A percentile compares a stretch with the other conserved stretches of the same genome.
Conservation (phyloP, 2,888 invertebrate species). For the Orthosia gracilis region DNA sequence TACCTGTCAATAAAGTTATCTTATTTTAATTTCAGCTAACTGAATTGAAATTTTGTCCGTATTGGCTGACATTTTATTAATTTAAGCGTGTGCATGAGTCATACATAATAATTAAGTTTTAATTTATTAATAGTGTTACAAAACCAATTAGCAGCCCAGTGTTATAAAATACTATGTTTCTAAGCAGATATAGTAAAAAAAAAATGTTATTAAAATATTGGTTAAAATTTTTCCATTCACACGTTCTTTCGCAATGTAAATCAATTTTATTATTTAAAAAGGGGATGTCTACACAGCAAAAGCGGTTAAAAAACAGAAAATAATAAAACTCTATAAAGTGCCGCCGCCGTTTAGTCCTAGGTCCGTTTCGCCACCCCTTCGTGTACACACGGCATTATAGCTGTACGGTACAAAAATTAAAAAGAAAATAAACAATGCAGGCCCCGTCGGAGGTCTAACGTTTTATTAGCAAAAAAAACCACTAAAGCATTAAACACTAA, state of each 20-base stretch:
- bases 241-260: conserved; percentile 55
- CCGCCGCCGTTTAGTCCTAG: conserved; percentile 68
- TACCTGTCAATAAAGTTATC: conserved; percentile 23
- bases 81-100: conserved; percentile 11
- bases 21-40: conserved; percentile 30
- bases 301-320: conserved; percentile 70
- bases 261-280: conserved; percentile 73
- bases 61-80: conserved; percentile 6
- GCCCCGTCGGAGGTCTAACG: conserved; percentile 69
- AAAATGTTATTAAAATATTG: background rate
- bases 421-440: conserved; percentile 78
- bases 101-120: conserved; percentile 2
- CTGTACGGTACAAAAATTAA: conserved; percentile 75
- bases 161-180: background rate
- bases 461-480: conserved; percentile 71
- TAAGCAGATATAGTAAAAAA: background rate
- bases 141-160: background rate
- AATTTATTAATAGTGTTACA: conserved; percentile 7
- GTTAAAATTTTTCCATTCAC: conserved; percentile 34
- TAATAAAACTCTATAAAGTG: conserved; percentile 55
- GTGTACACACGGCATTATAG: conserved; percentile 75
- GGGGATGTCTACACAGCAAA: conserved; percentile 68
- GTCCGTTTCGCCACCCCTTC: conserved; percentile 80
- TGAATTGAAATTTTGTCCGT: conserved; percentile 9
- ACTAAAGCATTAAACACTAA: conserved; percentile 67